phyloP scores from a whole-genome alignment of 2,888 invertebrate genomes.

The Rhagium mordax region DNA sequence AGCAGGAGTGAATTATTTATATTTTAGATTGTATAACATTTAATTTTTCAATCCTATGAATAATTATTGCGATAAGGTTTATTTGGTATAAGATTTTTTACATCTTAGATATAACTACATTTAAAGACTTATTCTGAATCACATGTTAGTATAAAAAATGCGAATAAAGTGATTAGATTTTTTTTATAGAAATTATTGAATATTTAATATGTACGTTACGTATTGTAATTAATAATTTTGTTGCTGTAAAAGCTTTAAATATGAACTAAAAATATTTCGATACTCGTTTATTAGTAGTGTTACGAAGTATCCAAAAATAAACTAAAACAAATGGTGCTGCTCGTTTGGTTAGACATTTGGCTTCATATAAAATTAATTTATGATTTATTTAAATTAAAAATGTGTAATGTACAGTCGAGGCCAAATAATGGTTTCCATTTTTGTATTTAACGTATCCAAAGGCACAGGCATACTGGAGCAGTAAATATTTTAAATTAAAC shows the following conservation, averaged over 20 bases:
- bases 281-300: constrained; percentile 12
- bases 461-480: too few species aligned
- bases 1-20: too few species aligned
- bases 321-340: not conserved
- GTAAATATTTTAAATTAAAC: too few species aligned
- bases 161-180: not conserved
- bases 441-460: too few species aligned
- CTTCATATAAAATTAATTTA: too few species aligned
- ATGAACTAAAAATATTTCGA: not conserved
- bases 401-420: too few species aligned
- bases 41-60: not conserved
- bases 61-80: not conserved
- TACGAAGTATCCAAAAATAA: not conserved
- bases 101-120: not conserved
- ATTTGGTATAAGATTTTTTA: not conserved
- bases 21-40: not conserved
- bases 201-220: not conserved
- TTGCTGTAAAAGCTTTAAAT: not conserved
- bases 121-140: not conserved
- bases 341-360: too few species aligned
- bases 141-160: not conserved
- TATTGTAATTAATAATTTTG: not conserved
- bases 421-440: too few species aligned
- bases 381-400: not conserved
- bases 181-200: not conserved